Evolutionary conservation across 2,797 vertebrate genomes (phyloP).

Genomic region (Galaxias olidus): DNA sequence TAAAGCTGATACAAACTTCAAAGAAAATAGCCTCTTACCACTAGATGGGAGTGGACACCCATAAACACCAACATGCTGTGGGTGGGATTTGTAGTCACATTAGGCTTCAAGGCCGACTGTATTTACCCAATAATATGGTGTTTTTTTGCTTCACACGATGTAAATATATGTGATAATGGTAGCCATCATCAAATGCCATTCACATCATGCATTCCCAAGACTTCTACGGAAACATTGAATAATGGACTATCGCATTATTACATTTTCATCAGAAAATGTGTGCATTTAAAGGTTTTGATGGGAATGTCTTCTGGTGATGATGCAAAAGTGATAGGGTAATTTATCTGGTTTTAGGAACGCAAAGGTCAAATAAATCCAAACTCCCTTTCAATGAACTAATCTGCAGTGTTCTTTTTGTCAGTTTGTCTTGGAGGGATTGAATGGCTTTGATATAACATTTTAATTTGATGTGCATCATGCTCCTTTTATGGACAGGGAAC

Average conservation of each 20-base stretch:
- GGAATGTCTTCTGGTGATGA: background rate
- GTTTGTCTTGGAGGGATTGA: background rate
- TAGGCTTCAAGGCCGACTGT: background rate
- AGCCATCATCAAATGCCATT: background rate
- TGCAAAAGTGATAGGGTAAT: background rate
- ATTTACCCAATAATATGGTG: too few species aligned
- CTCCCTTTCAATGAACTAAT: background rate
- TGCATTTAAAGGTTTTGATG: background rate
- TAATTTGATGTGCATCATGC: background rate
- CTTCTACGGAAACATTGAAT: too few species aligned
- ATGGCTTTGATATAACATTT: background rate
- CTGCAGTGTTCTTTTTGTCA: background rate
- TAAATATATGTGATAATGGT: too few species aligned
- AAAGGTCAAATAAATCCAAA: background rate
- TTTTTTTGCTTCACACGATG: too few species aligned
- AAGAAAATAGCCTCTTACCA: background rate
- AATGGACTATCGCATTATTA: too few species aligned
- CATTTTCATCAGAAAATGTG: background rate
- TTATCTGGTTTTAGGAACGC: background rate
- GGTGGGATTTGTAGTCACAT: too few species aligned
- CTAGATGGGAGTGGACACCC: constrained; percentile 6
- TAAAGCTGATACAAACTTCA: background rate
- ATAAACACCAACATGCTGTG: background rate
- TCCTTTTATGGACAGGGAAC: too few species aligned
- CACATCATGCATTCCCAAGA: too few species aligned